Percentiles rank a stretch among this genome's conserved stretches.
Evolutionary conservation across 1,140 invertebrate genomes (phyloP).

Genomic region (Belonocnema kinseyi): DNA sequence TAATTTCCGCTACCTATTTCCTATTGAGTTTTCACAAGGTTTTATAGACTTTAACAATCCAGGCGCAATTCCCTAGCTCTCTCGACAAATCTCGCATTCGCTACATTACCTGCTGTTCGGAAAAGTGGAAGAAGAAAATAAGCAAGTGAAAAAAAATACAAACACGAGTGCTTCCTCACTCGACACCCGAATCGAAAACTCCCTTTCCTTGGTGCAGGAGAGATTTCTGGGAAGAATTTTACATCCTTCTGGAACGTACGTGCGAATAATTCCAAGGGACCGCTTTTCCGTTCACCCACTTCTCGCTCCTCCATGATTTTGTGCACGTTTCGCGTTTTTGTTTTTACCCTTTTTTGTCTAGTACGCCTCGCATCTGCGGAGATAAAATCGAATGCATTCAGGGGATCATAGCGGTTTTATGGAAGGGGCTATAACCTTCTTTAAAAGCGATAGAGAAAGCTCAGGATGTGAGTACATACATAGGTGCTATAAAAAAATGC

Average conservation of each 20-base stretch:
- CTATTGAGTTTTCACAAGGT: no score
- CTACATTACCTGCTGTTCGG: no score
- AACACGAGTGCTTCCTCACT: no score
- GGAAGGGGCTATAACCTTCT: not conserved
- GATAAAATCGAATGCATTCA: slow-evolving; percentile 29
- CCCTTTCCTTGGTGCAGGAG: no score
- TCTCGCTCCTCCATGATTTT: slow-evolving; percentile 31
- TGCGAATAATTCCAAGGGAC: slow-evolving; percentile 35
- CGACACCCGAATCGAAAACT: no score
- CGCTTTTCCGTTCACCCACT: slow-evolving; percentile 36
- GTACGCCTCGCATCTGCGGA: not conserved
- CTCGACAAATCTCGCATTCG: no score
- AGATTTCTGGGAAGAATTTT: slow-evolving; percentile 11
- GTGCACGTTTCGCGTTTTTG: not conserved
- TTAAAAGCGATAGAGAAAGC: not conserved
- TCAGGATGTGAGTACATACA: not conserved
- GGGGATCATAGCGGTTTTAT: not conserved
- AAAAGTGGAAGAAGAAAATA: no score
- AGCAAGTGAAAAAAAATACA: no score
- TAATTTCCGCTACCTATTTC: no score
- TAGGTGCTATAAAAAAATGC: slow-evolving; percentile 3
- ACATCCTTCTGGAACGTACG: not conserved
- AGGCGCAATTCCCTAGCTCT: no score
- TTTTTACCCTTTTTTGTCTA: not conserved
- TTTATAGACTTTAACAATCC: no score